Conservation (phyloP, 2,888 invertebrate species). For the Shargacucullia verbasci region DNA sequence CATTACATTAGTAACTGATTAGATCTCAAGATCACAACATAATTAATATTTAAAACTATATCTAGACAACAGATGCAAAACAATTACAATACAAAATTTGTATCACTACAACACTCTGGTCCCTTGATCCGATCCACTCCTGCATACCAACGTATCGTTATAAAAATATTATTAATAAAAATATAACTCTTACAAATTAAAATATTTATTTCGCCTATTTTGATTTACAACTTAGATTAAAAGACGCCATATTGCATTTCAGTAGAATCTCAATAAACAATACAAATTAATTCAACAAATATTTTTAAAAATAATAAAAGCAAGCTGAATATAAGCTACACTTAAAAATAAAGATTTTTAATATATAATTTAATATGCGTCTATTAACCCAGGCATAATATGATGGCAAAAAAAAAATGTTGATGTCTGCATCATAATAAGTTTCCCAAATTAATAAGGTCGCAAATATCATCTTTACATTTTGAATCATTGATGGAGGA, state of each 20-base stretch:
- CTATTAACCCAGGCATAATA: conserved; percentile 21
- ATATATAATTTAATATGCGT: not conserved
- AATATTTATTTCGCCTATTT: conserved; percentile 31
- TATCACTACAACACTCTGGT: conserved; percentile 76
- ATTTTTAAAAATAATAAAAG: no score
- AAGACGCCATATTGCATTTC: conserved; percentile 7
- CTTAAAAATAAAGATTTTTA: no score
- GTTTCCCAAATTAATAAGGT: conserved; percentile 25
- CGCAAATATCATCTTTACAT: conserved; percentile 7
- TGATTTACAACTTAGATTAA: conserved; percentile 24
- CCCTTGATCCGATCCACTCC: conserved; percentile 67
- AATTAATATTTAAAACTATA: conserved; percentile 68
- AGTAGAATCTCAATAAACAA: not conserved
- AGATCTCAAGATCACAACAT: conserved; percentile 79
- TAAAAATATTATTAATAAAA: conserved; percentile 59
- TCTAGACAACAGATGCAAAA: conserved; percentile 66
- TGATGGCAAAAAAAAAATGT: conserved; percentile 11
- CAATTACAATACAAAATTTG: conserved; percentile 60
- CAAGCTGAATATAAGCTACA: no score
- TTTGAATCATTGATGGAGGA: no score
- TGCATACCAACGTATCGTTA: conserved; percentile 66
- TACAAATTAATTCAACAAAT: no score
- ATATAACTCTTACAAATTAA: conserved; percentile 51
- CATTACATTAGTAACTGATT: conserved; percentile 76
- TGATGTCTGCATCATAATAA: conserved; percentile 9